A percentile compares a stretch with the other conserved stretches of the same genome.
Evolutionary conservation across 2,113 vertebrate species (phyloP).

Genomic region (Xyrauchen texanus): DNA sequence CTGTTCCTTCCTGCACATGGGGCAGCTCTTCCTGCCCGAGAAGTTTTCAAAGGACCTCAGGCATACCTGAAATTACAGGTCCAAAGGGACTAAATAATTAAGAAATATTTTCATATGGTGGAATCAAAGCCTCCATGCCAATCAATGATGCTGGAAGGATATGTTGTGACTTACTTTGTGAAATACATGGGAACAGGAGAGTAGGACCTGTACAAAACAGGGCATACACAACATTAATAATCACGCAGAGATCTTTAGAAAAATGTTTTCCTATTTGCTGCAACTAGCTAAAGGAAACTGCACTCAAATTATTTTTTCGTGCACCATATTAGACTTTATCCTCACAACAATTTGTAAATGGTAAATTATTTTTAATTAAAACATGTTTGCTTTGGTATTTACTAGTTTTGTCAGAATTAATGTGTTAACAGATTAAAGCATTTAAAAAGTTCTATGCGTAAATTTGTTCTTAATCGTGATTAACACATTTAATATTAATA

Average conservation of each 20-base stretch:
- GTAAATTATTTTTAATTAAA: no score
- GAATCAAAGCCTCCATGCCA: neutral
- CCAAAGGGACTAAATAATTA: neutral
- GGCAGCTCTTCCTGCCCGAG: slow-evolving; percentile 80
- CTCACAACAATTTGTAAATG: no score
- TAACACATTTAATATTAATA: no score
- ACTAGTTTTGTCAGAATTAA: no score
- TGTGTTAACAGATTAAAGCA: no score
- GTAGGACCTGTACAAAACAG: slow-evolving; percentile 78
- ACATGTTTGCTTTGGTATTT: no score
- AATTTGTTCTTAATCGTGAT: no score
- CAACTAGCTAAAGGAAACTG: no score
- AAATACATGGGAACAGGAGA: slow-evolving; percentile 87
- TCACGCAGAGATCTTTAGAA: neutral
- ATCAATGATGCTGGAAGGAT: neutral
- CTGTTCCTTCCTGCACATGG: slow-evolving; percentile 79
- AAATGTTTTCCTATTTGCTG: neutral
- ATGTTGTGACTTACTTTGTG: slow-evolving; percentile 73
- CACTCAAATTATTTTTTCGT: no score
- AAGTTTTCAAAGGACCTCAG: slow-evolving; percentile 83
- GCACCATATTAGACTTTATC: no score
- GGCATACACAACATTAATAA: no score
- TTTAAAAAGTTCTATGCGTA: no score
- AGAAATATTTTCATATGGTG: neutral
- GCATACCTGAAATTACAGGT: slow-evolving; percentile 63